Base-by-base conservation (phyloP, 2,797 vertebrate species). In the Neopelma chrysocephalum region DNA sequence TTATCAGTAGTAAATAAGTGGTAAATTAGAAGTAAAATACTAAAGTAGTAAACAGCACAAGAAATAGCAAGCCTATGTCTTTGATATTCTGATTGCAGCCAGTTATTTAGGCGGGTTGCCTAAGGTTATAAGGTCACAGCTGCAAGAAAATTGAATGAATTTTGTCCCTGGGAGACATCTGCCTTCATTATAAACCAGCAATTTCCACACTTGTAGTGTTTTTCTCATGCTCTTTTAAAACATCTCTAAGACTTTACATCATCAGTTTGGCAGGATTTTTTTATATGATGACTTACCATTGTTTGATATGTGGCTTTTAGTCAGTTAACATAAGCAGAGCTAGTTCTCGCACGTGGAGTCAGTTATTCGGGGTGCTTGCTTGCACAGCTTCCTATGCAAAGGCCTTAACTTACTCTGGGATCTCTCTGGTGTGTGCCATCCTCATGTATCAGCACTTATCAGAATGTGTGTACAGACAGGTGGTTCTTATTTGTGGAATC, bases 401-500 rank as follows among this genome's bases (percentile, higher is more conserved):
- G 29, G 8, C 34, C 50, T 80, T 82, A 17, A 34, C 14, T 81
- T 58, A 10, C n/a, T 34, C 26, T 69, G 34, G 66, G n/a, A 27
- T 38, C 23, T 57, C 48, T 76, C 45, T 92, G 26, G 15, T 51
- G 6, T 15, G 3, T 57, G 31, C 80, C 17, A 47, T 60, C 45
- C 66, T 78, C 22, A 4, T 72, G 15, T 22, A 25, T 56, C 38
- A 65, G 1, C 0, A 0, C 38, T 76, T 82, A 16, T 0, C 27
- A 58, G 34, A 56, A 23, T 31, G 12, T 81, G 2, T 32, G 16
- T 34, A 12, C 20, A 72, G 42, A 12, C n/a, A 48, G 23, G 12
- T 72, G 32, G 18, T 50, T 62, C 68, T 43, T 38, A 13, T 36
- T 56, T 43, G 22, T 54, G 64, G 36, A 68, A 26, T 80, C 2